These are phyloP conservation scores for Tuta absoluta DNA, from an alignment of 2,888 invertebrate genomes.

Conservation along the genomic window DNA sequence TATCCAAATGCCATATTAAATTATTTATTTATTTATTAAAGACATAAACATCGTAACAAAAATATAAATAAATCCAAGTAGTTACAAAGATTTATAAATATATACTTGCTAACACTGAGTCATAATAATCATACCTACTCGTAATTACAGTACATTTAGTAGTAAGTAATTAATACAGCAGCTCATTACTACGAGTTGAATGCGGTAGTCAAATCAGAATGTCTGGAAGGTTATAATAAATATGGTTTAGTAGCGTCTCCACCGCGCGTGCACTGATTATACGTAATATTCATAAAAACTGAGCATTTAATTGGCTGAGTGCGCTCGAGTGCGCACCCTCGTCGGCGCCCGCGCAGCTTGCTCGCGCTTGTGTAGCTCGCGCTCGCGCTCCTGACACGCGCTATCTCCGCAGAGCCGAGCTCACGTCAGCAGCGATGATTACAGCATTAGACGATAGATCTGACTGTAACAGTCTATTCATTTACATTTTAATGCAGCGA, in stretches of 20 bases:
- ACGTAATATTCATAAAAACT: slow-evolving; percentile 24
- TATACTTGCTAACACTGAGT: neutral
- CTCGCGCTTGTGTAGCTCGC: neutral
- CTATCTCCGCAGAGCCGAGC: neutral
- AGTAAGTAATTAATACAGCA: slow-evolving; percentile 1
- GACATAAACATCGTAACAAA: no score
- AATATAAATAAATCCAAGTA: no score
- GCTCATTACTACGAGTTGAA: slow-evolving; percentile 3
- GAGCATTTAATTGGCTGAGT: slow-evolving; percentile 20
- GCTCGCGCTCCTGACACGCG: slow-evolving; percentile 4
- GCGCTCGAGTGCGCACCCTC: slow-evolving; percentile 25
- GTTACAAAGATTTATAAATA: neutral
- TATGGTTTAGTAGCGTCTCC: slow-evolving; percentile 6
- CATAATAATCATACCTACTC: slow-evolving; percentile 1
- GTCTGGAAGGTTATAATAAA: neutral
- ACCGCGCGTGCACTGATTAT: slow-evolving; percentile 13
- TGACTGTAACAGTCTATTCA: slow-evolving; percentile 24
- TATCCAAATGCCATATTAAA: no score
- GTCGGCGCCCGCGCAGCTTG: neutral
- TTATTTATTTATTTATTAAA: no score
- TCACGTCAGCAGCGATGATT: slow-evolving; percentile 2
- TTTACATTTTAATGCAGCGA: slow-evolving; percentile 35
- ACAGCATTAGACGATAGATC: slow-evolving; percentile 8
- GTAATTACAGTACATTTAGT: neutral
- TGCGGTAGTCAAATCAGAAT: neutral